Evolutionary conservation across 2,888 invertebrate species (phyloP), one percentile per base, ranked within the genome.

Genomic region (Seira ritae): DNA sequence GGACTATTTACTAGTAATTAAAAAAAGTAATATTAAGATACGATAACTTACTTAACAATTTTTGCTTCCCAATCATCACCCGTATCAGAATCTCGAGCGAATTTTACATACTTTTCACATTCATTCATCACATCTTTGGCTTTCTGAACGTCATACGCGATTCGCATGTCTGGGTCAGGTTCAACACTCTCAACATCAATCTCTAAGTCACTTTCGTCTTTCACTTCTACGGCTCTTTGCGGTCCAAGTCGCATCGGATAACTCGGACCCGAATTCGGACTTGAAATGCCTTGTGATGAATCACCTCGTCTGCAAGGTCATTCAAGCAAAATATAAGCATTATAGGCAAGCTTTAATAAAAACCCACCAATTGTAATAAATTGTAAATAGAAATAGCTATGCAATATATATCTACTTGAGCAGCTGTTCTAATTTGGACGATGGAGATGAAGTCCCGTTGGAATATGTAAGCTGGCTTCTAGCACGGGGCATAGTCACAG

Each of bases 81-180:
- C 10, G 92, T 92, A 81, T 93, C 93, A 60, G 92, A 92, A 46
- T 92, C 91, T 85, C 93, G 92, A 0, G 93, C 93, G 90, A 93
- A 92, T 85, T 92, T 92, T 0, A 94, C 93, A 87, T 94, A 92
- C 42, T 93, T 92, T 84, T 94, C 94, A 90, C 94, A 94, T 89
- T 95, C 95, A 75, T 93, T 94, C 95, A 95, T 95, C n/a, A 93
- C 89, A 85, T 92, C 91, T 70, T 92, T 92, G 0, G 93, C 93
- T 87, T 93, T 93, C 3, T 90, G 90, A 62, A 92, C 91, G 91
- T 95, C 94, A 89, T 93, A 94, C 1, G 92, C 91, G 0, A 93
- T 92, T 80, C 91, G 90, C 20, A 91, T 90, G 0, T 91, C 89
- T 65, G 91, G 91, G 68, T 92, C 92, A 65, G 91, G 91, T 68